Evolutionary conservation across 92 coral and sea anemone genomes (phyloP), one percentile per base, ranked within the genome.

Genomic region (Phenganax marumi): DNA sequence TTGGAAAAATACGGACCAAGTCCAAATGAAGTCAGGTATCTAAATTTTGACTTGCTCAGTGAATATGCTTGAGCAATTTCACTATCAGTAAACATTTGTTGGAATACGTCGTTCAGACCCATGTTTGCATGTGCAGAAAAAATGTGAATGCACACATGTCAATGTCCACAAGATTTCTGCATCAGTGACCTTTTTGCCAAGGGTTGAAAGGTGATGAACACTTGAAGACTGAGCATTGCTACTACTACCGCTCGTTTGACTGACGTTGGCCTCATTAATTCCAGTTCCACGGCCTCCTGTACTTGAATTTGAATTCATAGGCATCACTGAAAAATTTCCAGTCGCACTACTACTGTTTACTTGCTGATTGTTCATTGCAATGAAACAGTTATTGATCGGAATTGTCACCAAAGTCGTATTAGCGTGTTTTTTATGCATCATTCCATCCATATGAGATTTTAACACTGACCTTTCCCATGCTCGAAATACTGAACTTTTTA

Each of bases 81-180:
- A 81, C 90, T 87, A 78, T 90, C 93, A 74, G 71, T 18, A 55
- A 87, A 90, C 86, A 85, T 87, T 16, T 70, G 76, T 65, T 75
- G 77, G 70, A 87, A 87, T 9, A 87, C 57, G 55, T 83, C 85
- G 70, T 84, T 87, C 60, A 87, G 73, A 19, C 91, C 90, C 86
- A 61, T 52, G 79, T 85, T 87, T 46, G 85, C 77, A 81, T 68
- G 68, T 10, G 85, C 90, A 21, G 90, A 86, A 71, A n/a, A 86
- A 86, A 71, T 89, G 92, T 24, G 90, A 83, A 19, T 68, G 70
- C 25, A 85, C 89, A 86, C 89, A 83, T 68, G 82, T 86, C 52
- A 88, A 68, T 33, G 87, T 80, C 89, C 91, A 89, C 52, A 86
- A 57, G 66, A 84, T 77, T 60, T 86, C 91, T 52, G 90, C 88